Percentiles rank a stretch among this genome's conserved stretches.
Conservation (phyloP, 1,140 invertebrate species). For the Magallana gigas region DNA sequence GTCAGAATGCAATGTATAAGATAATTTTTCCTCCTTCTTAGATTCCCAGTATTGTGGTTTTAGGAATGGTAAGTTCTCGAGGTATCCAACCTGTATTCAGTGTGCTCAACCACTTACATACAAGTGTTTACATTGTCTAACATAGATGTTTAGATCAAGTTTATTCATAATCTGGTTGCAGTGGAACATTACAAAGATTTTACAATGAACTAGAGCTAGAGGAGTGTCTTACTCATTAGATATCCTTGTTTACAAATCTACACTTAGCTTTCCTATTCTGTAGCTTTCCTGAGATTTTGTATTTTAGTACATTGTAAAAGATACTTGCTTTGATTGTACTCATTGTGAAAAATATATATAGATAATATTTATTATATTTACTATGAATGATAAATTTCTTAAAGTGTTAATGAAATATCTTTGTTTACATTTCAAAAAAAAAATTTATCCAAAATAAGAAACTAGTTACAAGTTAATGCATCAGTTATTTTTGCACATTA, state of each 20-base stretch:
- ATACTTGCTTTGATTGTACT: too few relatives aligned
- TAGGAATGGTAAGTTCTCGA: constrained; percentile 37
- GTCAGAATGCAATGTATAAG: not conserved
- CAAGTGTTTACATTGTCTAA: not conserved
- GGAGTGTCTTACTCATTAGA: not conserved
- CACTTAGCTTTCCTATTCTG: not conserved
- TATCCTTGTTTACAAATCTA: not conserved
- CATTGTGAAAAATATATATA: too few relatives aligned
- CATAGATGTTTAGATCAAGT: constrained; percentile 3
- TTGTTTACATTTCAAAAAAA: too few relatives aligned
- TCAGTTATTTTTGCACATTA: too few relatives aligned
- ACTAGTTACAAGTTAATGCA: too few relatives aligned
- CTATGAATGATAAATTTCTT: too few relatives aligned
- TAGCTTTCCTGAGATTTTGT: not conserved
- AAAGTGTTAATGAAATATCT: too few relatives aligned
- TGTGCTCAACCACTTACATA: constrained; percentile 2
- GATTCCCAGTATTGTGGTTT: constrained; percentile 39
- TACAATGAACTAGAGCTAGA: not conserved
- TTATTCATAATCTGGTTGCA: not conserved
- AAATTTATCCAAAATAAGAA: too few relatives aligned
- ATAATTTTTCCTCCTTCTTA: constrained; percentile 3
- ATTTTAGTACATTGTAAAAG: too few relatives aligned
- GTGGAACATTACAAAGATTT: not conserved
- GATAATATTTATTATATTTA: too few relatives aligned
- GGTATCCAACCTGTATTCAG: constrained; percentile 32